phyloP scores from a whole-genome alignment of 2,888 invertebrate species.

The Lamellibrachia satsuma region DNA sequence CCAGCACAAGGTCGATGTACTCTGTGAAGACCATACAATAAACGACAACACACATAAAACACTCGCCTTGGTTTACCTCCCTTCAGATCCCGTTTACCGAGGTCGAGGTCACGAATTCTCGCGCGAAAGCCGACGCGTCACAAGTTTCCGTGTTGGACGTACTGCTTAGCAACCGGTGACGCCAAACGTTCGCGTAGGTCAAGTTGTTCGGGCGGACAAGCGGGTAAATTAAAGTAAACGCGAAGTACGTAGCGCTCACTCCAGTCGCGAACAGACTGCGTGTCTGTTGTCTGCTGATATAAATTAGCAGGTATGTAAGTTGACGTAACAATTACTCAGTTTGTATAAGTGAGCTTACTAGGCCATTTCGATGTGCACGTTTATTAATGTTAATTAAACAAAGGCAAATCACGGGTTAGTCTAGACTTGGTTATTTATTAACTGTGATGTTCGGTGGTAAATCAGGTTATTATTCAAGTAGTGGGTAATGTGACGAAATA shows the following conservation, averaged over 20 bases:
- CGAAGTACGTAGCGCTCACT: background rate
- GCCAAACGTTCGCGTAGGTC: background rate
- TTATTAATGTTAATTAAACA: background rate
- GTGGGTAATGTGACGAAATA: background rate
- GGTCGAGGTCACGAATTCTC: background rate
- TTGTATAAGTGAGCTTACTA: background rate
- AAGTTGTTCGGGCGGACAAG: background rate
- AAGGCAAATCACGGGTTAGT: background rate
- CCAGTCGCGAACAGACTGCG: background rate
- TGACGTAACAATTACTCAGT: background rate
- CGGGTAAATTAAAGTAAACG: background rate
- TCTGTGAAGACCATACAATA: background rate
- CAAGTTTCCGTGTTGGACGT: background rate
- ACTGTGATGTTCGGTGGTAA: background rate
- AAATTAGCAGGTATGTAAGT: background rate
- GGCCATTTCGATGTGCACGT: background rate
- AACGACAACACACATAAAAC: background rate
- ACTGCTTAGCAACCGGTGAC: conserved; percentile 17
- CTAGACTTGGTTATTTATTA: background rate
- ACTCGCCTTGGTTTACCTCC: background rate
- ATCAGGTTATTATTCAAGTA: background rate
- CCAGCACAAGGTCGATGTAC: background rate
- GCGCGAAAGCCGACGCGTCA: conserved; percentile 17
- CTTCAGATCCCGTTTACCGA: background rate
- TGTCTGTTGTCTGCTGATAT: background rate